Evolutionary conservation across 2,888 invertebrate species (phyloP), one percentile per base, ranked within the genome.

Genomic region (Plagiodera versicolora): DNA sequence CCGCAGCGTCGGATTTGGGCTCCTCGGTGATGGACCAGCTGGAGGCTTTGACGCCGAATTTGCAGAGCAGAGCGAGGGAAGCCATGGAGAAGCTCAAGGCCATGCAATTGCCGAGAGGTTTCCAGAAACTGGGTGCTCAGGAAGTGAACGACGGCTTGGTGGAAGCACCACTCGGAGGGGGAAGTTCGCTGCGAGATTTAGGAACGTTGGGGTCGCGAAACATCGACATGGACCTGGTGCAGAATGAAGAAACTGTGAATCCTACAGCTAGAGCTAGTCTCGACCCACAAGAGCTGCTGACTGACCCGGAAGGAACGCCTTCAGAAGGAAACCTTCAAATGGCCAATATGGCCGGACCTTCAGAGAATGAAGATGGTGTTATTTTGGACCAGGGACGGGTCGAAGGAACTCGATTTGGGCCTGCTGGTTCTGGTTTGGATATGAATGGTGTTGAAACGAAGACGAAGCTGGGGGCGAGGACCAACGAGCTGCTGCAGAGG

Each of bases 401-500:
- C n/a, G n/a, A n/a, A n/a, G n/a, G n/a, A n/a, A n/a, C n/a, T n/a
- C n/a, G n/a, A n/a, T n/a, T n/a, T 18, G 5, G 2, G 1, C 44
- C 11, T 20, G n/a, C 16, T 17, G 49, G 32, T n/a, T n/a, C 19
- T 2, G 11, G 10, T 9, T 8, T 6, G n/a, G 8, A 14, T 16
- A 39, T 10, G 1, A 1, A 4, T 0, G 47, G 24, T 8, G 48
- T 48, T 52, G 14, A 14, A 19, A 35, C 32, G 32, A 52, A 56
- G 52, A 54, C 45, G 39, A 28, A 32, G 9, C n/a, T 60, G 0
- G 56, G 56, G 5, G 51, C 56, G 1, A 60, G 30, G 17, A 47
- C 60, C 2, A 56, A 47, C 17, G 52, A 56, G 10, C 11, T 60
- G 16, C 16, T 60, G 10, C 56, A 56, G 39, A 52, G 48, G 39